Percentiles rank a stretch among this genome's conserved stretches.
phyloP scores from a whole-genome alignment of 1,140 invertebrate genomes.

The roundworm (Caenorhabditis elegans) region DNA sequence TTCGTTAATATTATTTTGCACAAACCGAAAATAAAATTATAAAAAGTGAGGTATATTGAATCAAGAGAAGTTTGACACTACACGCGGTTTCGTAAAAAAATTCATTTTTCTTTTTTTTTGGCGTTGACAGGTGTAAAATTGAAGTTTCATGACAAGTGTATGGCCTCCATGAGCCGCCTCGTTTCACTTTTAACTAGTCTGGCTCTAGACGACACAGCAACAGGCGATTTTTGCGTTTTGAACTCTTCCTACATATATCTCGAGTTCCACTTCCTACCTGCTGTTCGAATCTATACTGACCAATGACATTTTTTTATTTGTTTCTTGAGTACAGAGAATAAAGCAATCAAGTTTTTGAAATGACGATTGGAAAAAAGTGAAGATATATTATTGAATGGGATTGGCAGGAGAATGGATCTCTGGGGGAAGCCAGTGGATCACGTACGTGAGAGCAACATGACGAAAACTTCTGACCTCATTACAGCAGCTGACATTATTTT shows the following conservation, averaged over 20 bases:
- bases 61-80: background rate
- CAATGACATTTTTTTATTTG: too few species aligned
- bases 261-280: background rate
- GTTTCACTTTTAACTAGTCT: background rate
- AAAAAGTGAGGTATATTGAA: background rate
- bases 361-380: too few species aligned
- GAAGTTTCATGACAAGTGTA: constrained; percentile 11
- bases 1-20: too few species aligned
- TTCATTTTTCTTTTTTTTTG: background rate
- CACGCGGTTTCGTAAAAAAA: background rate
- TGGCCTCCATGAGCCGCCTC: background rate
- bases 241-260: too few species aligned
- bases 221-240: too few species aligned
- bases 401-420: constrained; percentile 5
- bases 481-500: background rate
- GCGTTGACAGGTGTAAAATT: background rate
- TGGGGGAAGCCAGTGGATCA: background rate
- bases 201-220: too few species aligned
- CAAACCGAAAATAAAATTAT: too few species aligned
- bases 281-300: too few species aligned
- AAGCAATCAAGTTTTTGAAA: too few species aligned
- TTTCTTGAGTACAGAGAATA: too few species aligned
- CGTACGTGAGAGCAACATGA: background rate
- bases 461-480: constrained; percentile 7
- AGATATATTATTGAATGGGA: background rate